Conservation (phyloP, 2,797 vertebrate species). For the Cheirogaleus major region DNA sequence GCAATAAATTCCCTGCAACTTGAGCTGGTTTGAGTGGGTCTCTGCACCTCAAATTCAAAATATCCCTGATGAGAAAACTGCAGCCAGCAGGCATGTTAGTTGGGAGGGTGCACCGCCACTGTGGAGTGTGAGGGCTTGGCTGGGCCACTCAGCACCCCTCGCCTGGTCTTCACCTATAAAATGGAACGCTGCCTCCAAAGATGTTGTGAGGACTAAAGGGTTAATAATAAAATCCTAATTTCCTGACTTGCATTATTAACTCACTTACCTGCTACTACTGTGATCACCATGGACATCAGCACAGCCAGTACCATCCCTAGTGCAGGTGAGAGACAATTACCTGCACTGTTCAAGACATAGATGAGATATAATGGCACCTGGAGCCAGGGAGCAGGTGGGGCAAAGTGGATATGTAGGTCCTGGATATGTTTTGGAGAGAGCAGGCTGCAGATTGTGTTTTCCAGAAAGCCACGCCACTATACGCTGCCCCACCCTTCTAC, state of each 20-base stretch:
- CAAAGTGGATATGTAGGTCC: rapidly evolving
- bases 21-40: rapidly evolving
- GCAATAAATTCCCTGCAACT: too few species aligned
- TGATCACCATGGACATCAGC: rapidly evolving
- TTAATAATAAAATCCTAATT: background rate
- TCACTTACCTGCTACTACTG: rapidly evolving
- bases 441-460: too few species aligned
- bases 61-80: background rate
- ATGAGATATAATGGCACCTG: rapidly evolving
- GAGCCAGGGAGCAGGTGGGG: rapidly evolving
- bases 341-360: rapidly evolving
- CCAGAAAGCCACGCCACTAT: rapidly evolving
- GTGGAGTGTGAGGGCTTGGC: rapidly evolving
- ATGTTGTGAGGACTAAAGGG: background rate
- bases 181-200: background rate
- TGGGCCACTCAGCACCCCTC: rapidly evolving
- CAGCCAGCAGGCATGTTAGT: rapidly evolving
- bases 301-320: rapidly evolving
- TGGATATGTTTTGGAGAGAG: background rate
- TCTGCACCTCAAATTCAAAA: background rate
- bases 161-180: background rate
- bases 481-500: rapidly evolving
- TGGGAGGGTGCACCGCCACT: rapidly evolving
- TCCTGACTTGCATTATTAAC: rapidly evolving
- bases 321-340: background rate